Conservation (phyloP, 64 coral and sea anemone genomes). For the Platygyra sinensis region DNA sequence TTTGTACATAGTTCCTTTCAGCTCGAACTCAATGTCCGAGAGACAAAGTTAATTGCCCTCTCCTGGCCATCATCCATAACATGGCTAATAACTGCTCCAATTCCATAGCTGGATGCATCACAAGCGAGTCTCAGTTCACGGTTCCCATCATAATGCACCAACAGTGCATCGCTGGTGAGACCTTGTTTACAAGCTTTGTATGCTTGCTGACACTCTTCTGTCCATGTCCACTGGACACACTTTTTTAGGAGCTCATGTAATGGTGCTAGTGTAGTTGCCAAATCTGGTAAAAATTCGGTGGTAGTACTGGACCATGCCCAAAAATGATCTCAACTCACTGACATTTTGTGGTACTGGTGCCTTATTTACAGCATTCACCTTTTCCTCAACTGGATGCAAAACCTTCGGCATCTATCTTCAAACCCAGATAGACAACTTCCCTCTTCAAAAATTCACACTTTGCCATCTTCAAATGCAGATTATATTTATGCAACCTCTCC, state of each 20-base stretch:
- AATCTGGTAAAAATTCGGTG: no score
- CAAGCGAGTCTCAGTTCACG: constrained; percentile 27
- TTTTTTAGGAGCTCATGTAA: no score
- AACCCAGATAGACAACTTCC: constrained; percentile 49
- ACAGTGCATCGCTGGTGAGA: constrained; percentile 41
- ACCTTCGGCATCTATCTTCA: constrained; percentile 47
- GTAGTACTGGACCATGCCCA: no score
- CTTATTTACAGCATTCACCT: constrained; percentile 36
- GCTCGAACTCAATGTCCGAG: background rate
- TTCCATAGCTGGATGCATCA: constrained; percentile 73
- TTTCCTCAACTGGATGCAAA: constrained; percentile 65
- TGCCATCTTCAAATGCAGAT: constrained; percentile 51
- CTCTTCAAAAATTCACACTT: constrained; percentile 76
- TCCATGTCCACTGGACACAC: constrained; percentile 44
- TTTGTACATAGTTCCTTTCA: constrained; percentile 71
- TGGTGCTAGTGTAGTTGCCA: no score
- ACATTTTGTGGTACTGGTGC: constrained; percentile 42
- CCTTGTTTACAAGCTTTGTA: constrained; percentile 58
- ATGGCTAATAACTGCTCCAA: no score
- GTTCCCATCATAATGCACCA: constrained; percentile 25
- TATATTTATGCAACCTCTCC: no score
- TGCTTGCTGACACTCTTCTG: constrained; percentile 37
- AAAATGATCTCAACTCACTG: background rate
- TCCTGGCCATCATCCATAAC: no score
- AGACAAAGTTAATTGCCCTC: no score